Evolutionary conservation across 2,113 vertebrate species (phyloP), one percentile per base, ranked within the genome.

Genomic region (Tor tambroides): DNA sequence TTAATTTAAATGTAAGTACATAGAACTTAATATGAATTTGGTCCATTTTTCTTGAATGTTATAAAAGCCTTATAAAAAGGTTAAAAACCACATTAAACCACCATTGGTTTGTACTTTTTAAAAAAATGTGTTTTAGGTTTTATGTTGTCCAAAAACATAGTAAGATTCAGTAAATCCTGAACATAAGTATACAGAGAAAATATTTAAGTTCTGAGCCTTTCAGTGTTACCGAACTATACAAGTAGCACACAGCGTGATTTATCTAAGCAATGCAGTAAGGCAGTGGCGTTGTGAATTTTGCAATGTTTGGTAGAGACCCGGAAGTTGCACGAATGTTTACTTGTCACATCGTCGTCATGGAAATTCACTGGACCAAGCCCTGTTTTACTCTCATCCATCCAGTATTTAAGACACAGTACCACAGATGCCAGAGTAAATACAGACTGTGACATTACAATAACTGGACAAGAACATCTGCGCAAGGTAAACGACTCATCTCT

Each of bases 271-370:
- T 43, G 35, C 35, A 15, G 19, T 12, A 28, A 32, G 28, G 41
- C 76, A 61, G 63, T 17, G 28, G 32, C 2, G 30, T 15, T 30
- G 38, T 1, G 80, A n/a, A n/a, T 80, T 86, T 67, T 74, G 65
- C 56, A 61, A 84, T 19, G 75, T 12, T 5, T 41, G n/a, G 5
- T 19, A 38, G 12, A 67, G 85, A 49, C 10, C 12, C 41, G 59
- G 82, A 87, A 84, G 78, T 87, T 87, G 56, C 85, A 81, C 76
- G 76, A 89, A 81, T 77, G 75, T 28, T 87, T 65, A 49, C 30
- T 21, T 43, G 28, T 81, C n/a, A 77, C 14, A 49, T 81, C 46
- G 71, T 67, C 72, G 17, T 15, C 35, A 75, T 54, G 65, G 67
- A 6, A 21, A 67, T 41, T 59, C 35, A 77, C 65, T 54, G 38